Percentiles rank a stretch among this genome's conserved stretches.
These are phyloP conservation scores for Archaeoteleia sp. DNA, from an alignment of 2,888 invertebrate genomes.

Conservation along the genomic window DNA sequence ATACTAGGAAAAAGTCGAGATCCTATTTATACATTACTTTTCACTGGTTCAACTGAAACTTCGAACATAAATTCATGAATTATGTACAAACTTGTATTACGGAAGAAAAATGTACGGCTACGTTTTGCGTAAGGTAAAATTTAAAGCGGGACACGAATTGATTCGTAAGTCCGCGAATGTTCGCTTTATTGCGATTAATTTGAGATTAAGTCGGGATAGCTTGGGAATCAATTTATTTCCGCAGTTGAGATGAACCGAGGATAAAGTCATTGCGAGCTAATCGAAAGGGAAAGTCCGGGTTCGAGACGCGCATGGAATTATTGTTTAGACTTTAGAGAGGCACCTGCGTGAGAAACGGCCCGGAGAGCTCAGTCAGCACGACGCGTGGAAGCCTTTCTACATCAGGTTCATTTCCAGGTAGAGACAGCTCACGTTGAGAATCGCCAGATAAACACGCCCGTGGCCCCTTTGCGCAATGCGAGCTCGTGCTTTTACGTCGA, in stretches of 20 bases:
- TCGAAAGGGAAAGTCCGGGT: constrained; percentile 44
- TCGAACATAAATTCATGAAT: too few relatives aligned
- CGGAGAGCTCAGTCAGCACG: constrained; percentile 23
- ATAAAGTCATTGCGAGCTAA: constrained; percentile 35
- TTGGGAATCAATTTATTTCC: constrained; percentile 38
- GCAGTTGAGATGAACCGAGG: constrained; percentile 26
- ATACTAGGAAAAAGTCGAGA: too few relatives aligned
- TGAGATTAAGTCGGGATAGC: constrained; percentile 14
- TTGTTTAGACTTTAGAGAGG: constrained; percentile 47
- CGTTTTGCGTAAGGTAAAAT: neutral
- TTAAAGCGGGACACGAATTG: constrained; percentile 8
- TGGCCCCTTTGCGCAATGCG: constrained; percentile 53
- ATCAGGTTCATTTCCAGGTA: constrained; percentile 41
- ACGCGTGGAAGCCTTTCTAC: constrained; percentile 49
- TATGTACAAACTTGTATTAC: too few relatives aligned
- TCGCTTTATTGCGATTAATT: constrained; percentile 35
- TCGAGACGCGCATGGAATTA: constrained; percentile 34
- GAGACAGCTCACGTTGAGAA: constrained; percentile 39
- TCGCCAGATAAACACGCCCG: constrained; percentile 51
- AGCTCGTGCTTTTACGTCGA: constrained; percentile 43
- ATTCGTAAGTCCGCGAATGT: constrained; percentile 16
- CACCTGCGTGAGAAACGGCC: constrained; percentile 52
- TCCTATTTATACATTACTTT: too few relatives aligned
- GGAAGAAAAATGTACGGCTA: neutral
- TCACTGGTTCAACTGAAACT: too few relatives aligned